A percentile compares a stretch with the other conserved stretches of the same genome.
These are phyloP conservation scores for Drosophila phalerata DNA, from an alignment of 2,888 invertebrate genomes.

Conservation along the genomic window DNA sequence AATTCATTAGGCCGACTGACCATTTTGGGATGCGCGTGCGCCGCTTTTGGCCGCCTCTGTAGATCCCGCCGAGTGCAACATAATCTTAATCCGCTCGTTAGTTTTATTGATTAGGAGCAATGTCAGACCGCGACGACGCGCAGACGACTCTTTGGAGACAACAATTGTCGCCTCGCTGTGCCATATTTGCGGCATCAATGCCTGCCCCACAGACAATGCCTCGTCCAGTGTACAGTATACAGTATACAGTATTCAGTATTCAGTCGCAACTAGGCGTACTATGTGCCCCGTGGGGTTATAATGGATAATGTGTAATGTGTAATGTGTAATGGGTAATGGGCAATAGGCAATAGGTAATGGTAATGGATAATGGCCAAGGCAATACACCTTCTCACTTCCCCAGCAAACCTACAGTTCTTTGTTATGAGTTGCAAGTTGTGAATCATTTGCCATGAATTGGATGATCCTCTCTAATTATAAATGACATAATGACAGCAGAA, in stretches of 20 bases:
- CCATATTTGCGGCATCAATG: slow-evolving; percentile 75
- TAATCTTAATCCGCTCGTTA: slow-evolving; percentile 82
- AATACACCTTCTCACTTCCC: slow-evolving; percentile 4
- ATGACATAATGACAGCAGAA: slow-evolving; percentile 55
- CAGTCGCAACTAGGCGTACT: slow-evolving; percentile 25
- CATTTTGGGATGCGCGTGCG: slow-evolving; percentile 81
- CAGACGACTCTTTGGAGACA: slow-evolving; percentile 79
- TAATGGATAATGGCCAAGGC: slow-evolving; percentile 38
- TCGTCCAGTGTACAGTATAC: slow-evolving; percentile 9
- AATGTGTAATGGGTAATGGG: slow-evolving; percentile 26
- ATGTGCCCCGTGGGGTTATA: slow-evolving; percentile 53
- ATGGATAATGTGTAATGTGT: slow-evolving; percentile 21
- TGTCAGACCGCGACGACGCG: slow-evolving; percentile 41
- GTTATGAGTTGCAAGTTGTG: slow-evolving; percentile 36
- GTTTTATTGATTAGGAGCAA: slow-evolving; percentile 80
- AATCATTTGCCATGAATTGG: slow-evolving; percentile 58
- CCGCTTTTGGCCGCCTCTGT: slow-evolving; percentile 70
- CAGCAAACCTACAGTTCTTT: neutral
- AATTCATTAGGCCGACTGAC: slow-evolving; percentile 77
- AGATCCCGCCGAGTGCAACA: slow-evolving; percentile 59
- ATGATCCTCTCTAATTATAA: slow-evolving; percentile 56
- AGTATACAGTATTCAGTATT: no score
- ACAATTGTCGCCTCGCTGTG: slow-evolving; percentile 83
- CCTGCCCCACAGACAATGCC: slow-evolving; percentile 50
- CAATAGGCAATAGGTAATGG: slow-evolving; percentile 29